Base-by-base conservation (phyloP, 2,797 vertebrate species). In the Poeciliopsis presidionis region DNA sequence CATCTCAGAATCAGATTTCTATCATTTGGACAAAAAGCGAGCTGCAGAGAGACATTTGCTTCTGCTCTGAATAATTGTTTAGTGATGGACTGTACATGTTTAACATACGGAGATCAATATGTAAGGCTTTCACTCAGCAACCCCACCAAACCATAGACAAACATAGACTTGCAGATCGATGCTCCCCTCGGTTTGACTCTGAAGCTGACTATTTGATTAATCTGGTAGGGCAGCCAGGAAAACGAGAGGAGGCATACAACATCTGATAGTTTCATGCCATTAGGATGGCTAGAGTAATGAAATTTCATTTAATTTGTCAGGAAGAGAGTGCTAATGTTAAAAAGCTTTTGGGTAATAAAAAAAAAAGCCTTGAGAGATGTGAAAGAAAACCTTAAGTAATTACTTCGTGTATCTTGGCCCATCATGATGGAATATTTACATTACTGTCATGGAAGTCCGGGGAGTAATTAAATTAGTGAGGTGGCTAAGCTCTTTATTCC, bases 231-330 rank as follows among this genome's bases (percentile, higher is more conserved):
- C 89, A 86, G 92, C 84, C 87, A 76, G 86, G 90, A 91, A 96
- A 95, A 95, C 95, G 96, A 95, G 96, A 96, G 95, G 96, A 95
- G 90, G 89, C 82, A 74, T 94, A 94, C 95, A 96, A 96, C 96
- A 92, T 95, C 93, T 94, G 95, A 96, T 97, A 97, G 96, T 95
- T 95, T 96, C 94, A 97, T 97, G 96, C 97, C 97, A 98, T 98
- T 99, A 99, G 97, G 97, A 96, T 95, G 94, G 96, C 95, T 96
- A 96, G 95, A 97, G 97, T 98, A 99, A 99, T 98, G 97, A 98
- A 98, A 98, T 99, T 98, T 99, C 97, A 97, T 99, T 99, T 98
- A 99, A 98, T 98, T 99, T 98, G 97, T 98, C 97, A 98, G 96
- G 96, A 97, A 97, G 97, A 98, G 97, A 98, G 97, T 97, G 97